Evolutionary conservation across 2,888 invertebrate genomes (phyloP).

Genomic region (Drosophila histrio): DNA sequence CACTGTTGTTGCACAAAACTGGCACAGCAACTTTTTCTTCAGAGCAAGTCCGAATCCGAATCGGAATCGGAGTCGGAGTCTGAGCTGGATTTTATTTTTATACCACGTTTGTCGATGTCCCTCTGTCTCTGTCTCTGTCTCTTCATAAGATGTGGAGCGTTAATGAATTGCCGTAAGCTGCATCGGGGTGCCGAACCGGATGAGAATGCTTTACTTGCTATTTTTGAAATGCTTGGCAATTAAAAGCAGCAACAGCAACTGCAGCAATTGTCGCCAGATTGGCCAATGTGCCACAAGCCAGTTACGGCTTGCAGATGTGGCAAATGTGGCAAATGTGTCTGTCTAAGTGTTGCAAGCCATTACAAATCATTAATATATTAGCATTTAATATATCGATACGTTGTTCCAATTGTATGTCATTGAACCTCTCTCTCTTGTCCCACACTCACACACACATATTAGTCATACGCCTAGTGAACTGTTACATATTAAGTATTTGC

Average conservation of each 20-base stretch:
- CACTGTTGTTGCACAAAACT: constrained; percentile 62
- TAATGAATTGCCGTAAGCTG: constrained; percentile 69
- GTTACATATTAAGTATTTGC: constrained; percentile 45
- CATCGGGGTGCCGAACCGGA: constrained; percentile 69
- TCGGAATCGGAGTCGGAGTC: constrained; percentile 20
- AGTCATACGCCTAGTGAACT: constrained; percentile 53
- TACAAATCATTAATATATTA: constrained; percentile 71
- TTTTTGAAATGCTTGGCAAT: constrained; percentile 61
- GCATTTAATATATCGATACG: constrained; percentile 58
- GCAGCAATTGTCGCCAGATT: constrained; percentile 65
- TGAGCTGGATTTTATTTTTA: constrained; percentile 60
- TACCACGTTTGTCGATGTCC: constrained; percentile 33
- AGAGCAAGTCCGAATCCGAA: constrained; percentile 16
- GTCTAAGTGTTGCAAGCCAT: constrained; percentile 63
- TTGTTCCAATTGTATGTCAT: constrained; percentile 58
- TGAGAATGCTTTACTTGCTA: constrained; percentile 67
- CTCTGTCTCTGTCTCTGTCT: not conserved
- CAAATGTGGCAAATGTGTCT: constrained; percentile 24
- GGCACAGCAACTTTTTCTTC: constrained; percentile 79
- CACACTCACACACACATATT: constrained; percentile 7
- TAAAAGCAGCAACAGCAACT: constrained; percentile 54
- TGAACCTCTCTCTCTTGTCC: constrained; percentile 41
- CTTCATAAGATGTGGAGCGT: constrained; percentile 62
- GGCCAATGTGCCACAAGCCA: constrained; percentile 49
- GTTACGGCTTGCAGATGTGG: constrained; percentile 30